phyloP scores from a whole-genome alignment of 2,113 vertebrate genomes.

The Cyanoderma ruficeps region DNA sequence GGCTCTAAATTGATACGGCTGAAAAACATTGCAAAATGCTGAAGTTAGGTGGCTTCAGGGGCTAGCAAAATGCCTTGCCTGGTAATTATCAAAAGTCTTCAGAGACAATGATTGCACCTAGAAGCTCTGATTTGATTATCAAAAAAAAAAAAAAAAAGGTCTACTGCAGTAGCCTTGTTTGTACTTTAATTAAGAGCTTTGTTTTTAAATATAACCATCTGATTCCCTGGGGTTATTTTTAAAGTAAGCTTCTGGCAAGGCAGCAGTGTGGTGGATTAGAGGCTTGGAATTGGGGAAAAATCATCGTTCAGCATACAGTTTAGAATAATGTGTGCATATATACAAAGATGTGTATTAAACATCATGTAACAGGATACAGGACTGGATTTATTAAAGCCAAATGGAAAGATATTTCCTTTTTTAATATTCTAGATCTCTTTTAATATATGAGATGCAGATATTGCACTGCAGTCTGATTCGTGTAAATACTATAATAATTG shows the following conservation, averaged over 20 bases:
- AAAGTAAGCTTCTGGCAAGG: constrained; percentile 58
- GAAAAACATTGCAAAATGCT: constrained; percentile 3
- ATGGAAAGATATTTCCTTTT: constrained; percentile 14
- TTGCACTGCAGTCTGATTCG: background rate
- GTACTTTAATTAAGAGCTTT: constrained; percentile 66
- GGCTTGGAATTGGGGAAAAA: constrained; percentile 40
- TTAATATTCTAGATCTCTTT: constrained; percentile 35
- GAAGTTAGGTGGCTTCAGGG: background rate
- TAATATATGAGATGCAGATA: background rate
- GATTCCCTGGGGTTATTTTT: constrained; percentile 61
- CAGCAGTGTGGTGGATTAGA: constrained; percentile 40
- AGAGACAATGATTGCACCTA: constrained; percentile 33
- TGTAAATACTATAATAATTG: background rate
- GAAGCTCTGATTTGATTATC: constrained; percentile 35
- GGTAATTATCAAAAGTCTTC: constrained; percentile 20
- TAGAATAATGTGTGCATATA: constrained; percentile 15
- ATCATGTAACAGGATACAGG: constrained; percentile 32
- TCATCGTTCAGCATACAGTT: background rate
- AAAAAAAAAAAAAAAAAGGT: background rate
- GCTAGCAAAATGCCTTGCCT: constrained; percentile 1
- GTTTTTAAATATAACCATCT: constrained; percentile 59
- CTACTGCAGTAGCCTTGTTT: constrained; percentile 42
- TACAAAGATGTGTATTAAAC: constrained; percentile 2
- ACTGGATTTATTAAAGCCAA: constrained; percentile 43
- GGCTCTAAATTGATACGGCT: background rate